These are phyloP conservation scores for Leptocoma aspasia DNA, from an alignment of 2,113 vertebrate genomes.

Conservation along the genomic window DNA sequence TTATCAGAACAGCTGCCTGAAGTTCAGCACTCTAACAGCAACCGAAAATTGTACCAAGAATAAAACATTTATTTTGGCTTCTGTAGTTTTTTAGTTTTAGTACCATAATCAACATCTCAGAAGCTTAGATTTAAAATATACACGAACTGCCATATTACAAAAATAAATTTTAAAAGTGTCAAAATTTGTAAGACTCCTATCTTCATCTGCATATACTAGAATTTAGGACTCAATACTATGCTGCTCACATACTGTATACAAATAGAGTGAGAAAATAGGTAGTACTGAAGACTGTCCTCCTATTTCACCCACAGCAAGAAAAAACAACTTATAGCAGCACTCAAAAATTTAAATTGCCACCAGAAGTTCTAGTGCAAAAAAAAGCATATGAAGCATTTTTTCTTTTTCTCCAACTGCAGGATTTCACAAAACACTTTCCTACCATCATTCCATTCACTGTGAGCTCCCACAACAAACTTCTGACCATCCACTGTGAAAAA, in stretches of 20 bases:
- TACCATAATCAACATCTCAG: background rate
- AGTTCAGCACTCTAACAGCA: background rate
- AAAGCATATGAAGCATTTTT: background rate
- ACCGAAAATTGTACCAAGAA: background rate
- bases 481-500: conserved; percentile 91
- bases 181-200: background rate
- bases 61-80: background rate
- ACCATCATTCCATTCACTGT: conserved; percentile 96
- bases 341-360: background rate
- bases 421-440: conserved; percentile 39
- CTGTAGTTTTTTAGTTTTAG: background rate
- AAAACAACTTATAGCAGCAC: background rate
- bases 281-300: background rate
- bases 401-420: background rate
- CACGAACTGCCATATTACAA: background rate
- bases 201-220: background rate
- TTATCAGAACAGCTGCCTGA: background rate
- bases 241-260: background rate
- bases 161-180: background rate
- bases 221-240: background rate
- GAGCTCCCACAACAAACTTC: conserved; percentile 89
- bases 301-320: background rate
- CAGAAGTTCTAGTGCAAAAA: background rate
- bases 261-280: background rate
- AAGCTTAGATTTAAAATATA: background rate